Evolutionary conservation across 2,888 invertebrate genomes (phyloP), one percentile per base, ranked within the genome.

Genomic region (Pachydiplax longipennis): DNA sequence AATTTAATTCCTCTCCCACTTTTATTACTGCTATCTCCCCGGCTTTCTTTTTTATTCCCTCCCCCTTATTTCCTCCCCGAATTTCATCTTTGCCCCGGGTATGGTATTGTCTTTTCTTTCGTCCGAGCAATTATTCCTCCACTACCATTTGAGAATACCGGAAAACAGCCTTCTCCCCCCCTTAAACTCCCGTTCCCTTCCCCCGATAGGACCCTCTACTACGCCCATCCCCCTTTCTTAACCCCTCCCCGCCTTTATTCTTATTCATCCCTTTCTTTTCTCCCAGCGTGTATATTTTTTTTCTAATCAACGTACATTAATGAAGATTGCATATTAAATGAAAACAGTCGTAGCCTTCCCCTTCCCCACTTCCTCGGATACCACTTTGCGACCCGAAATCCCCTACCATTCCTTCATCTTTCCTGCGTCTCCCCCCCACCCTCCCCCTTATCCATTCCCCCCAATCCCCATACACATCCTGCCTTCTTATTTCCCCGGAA

Each of bases 271-370:
- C 61, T 81, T 81, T 90, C 90, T 90, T 90, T 80, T 81, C 35
- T 58, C 58, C 81, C 81, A 58, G 80, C 48, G 58, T 80, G 90
- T 90, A 81, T 81, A 81, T 90, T 90, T 90, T 81, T 90, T 90
- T 81, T 90, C 81, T 81, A 90, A 91, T 90, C 90, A 90, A 91
- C 90, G 90, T 65, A 90, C 53, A 91, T 91, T 91, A 90, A 91
- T 91, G 90, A 87, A 90, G 83, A 80, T 90, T 82, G 91, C 91
- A 91, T 91, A 91, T 91, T 91, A 91, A 91, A 91, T 91, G 87
- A 87, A 87, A 87, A 87, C 87, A 87, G 87, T 87, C 87, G 87
- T 87, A 87, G 87, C 87, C 87, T 87, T 87, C 87, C 61, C 35
- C 83, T 35, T 53, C 35, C 58, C 53, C 44, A 31, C 44, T 31